These are phyloP conservation scores for Apaloderma vittatum DNA, from an alignment of 2,113 vertebrate species.

Conservation along the genomic window DNA sequence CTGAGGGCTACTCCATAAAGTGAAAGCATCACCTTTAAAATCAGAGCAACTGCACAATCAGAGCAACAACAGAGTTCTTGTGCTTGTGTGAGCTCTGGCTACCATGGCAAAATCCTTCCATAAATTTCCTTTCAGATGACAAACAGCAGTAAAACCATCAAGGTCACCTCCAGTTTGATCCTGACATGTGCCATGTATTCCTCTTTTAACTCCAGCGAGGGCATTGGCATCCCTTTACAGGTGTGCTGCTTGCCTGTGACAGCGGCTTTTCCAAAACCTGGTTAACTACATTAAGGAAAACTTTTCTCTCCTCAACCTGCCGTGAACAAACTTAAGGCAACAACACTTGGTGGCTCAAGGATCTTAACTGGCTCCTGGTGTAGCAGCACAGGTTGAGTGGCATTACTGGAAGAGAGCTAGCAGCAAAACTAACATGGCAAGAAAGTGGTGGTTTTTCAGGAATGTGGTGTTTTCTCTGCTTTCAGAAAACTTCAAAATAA, in stretches of 20 bases:
- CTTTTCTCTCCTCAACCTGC: neutral
- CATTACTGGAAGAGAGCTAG: neutral
- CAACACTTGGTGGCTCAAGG: fast-evolving
- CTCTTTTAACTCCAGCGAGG: neutral
- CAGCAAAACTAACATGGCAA: neutral
- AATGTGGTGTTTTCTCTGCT: neutral
- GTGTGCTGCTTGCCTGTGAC: neutral
- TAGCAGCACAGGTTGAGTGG: neutral
- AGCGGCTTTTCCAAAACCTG: neutral
- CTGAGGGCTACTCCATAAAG: neutral
- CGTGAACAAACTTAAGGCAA: neutral
- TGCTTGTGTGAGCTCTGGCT: neutral
- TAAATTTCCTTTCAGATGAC: neutral
- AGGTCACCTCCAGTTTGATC: neutral
- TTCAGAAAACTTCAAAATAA: neutral
- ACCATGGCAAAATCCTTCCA: neutral
- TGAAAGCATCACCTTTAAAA: neutral
- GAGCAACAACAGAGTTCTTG: neutral
- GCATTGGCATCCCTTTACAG: neutral
- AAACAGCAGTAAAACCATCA: neutral
- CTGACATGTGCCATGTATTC: neutral
- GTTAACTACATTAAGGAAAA: neutral
- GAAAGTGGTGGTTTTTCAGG: fast-evolving
- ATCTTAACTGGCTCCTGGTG: neutral
- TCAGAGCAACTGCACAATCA: neutral